phyloP scores from a whole-genome alignment of 2,797 vertebrate species.

The Anguilla marmorata region DNA sequence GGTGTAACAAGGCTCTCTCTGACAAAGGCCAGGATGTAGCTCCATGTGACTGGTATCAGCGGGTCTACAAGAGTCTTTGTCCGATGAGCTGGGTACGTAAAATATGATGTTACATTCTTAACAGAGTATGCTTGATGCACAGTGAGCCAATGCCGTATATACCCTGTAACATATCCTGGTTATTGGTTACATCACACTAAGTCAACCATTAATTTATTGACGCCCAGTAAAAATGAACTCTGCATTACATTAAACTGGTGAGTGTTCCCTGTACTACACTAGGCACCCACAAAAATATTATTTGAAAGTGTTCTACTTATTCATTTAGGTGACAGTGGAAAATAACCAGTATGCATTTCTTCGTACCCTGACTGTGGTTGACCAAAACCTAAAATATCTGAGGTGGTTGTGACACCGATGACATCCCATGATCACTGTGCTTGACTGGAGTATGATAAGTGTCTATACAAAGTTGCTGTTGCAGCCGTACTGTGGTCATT shows the following conservation, averaged over 20 bases:
- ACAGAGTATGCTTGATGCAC: background rate
- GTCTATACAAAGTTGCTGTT: background rate
- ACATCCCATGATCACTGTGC: background rate
- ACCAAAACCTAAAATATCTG: background rate
- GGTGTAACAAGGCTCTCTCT: constrained; percentile 76
- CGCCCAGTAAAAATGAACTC: background rate
- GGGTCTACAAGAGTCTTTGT: constrained; percentile 78
- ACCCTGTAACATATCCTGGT: background rate
- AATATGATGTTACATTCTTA: background rate
- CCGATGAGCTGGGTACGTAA: constrained; percentile 73
- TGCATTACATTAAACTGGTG: background rate
- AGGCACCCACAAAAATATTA: background rate
- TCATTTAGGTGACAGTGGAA: background rate
- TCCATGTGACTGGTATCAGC: constrained; percentile 77
- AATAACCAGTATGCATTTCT: background rate
- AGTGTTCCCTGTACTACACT: background rate
- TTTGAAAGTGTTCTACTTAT: background rate
- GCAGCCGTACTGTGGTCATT: background rate
- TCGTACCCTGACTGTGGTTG: background rate
- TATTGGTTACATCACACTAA: background rate
- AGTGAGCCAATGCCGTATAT: background rate
- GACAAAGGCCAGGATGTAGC: constrained; percentile 70
- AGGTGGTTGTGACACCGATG: background rate
- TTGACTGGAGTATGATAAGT: background rate
- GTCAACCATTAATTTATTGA: background rate